Percentiles rank a stretch among this genome's conserved stretches.
These are phyloP conservation scores for Petrocephalus zakoni DNA, from an alignment of 2,113 vertebrate genomes.

Conservation along the genomic window DNA sequence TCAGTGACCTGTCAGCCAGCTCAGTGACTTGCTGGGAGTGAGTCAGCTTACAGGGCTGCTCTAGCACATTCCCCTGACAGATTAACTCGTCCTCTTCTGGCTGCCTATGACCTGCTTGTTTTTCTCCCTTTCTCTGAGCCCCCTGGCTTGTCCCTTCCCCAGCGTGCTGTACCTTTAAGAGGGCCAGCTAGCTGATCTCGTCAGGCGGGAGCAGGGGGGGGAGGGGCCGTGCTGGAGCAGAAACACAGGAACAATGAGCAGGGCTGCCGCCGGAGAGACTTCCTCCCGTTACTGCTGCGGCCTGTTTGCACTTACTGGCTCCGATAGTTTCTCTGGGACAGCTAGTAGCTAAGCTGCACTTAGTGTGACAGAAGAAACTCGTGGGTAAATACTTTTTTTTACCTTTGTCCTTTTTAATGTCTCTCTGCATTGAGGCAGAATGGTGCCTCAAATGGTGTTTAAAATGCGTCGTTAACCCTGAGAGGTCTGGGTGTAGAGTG, in stretches of 20 bases:
- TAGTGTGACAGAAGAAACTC: neutral
- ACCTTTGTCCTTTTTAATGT: neutral
- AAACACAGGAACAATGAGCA: conserved; percentile 56
- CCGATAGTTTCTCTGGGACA: neutral
- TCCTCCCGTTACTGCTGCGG: conserved; percentile 24
- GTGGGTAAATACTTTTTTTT: neutral
- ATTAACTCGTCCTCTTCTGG: neutral
- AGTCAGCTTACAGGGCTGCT: neutral
- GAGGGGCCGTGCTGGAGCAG: conserved; percentile 51
- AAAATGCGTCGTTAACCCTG: neutral
- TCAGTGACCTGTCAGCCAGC: neutral
- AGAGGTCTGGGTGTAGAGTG: neutral
- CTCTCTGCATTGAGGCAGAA: neutral
- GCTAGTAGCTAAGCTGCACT: neutral
- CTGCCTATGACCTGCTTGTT: neutral
- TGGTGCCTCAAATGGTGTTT: neutral
- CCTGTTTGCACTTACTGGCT: conserved; percentile 4
- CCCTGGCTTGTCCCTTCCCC: neutral
- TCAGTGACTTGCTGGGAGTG: neutral
- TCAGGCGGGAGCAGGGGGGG: conserved; percentile 37
- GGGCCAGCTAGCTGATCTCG: conserved; percentile 42
- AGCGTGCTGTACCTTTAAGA: conserved; percentile 52
- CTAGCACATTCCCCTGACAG: neutral
- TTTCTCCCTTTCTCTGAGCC: neutral
- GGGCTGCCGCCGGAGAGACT: conserved; percentile 35